Base-by-base conservation (phyloP, 2,797 vertebrate genomes). In the Threskiornis aethiopicus region DNA sequence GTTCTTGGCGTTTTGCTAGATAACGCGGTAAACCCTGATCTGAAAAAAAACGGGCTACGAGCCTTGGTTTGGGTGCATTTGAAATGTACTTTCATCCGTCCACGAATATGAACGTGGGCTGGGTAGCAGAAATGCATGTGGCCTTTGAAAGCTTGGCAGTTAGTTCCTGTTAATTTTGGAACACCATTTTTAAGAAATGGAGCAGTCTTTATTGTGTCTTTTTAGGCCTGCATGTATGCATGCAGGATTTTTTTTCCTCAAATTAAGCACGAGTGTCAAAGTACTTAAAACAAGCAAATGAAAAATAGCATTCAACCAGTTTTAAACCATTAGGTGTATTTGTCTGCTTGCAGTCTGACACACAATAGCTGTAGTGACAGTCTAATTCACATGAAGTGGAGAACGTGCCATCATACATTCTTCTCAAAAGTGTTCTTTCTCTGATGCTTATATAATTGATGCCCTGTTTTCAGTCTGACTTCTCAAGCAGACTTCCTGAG, bases 391-490 rank as follows among this genome's bases (percentile, higher is more conserved):
- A 10, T 13, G 2, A 90, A 81, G 46, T 31, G 85, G 59, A 90
- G 75, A 94, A 78, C 57, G 7, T 95, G 46, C 87, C 89, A 76
- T 79, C 71, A 10, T 84, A 67, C 54, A 7, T 95, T 95, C 69
- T 96, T 97, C 80, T 93, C 89, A 72, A 46, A 93, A 92, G 57
- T 96, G 77, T 95, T 97, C 85, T 89, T 95, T 94, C 96, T 96
- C 97, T 98, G 97, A 98, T 97, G 39, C 97, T 92, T 97, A 91
- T 98, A 59, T 98, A 98, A 97, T 97, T 97, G 97, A 98, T 98
- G 95, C 98, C 98, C 97, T 98, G 85, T 98, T 98, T 98, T 98
- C 98, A 99, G 98, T 98, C 97, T 98, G 98, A 98, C 97, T 90
- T 98, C 97, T 97, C 98, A 98, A 98, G 98, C 97, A 98, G 97